phyloP scores from a whole-genome alignment of 2,113 vertebrate species.

The Pygathrix nemaeus region DNA sequence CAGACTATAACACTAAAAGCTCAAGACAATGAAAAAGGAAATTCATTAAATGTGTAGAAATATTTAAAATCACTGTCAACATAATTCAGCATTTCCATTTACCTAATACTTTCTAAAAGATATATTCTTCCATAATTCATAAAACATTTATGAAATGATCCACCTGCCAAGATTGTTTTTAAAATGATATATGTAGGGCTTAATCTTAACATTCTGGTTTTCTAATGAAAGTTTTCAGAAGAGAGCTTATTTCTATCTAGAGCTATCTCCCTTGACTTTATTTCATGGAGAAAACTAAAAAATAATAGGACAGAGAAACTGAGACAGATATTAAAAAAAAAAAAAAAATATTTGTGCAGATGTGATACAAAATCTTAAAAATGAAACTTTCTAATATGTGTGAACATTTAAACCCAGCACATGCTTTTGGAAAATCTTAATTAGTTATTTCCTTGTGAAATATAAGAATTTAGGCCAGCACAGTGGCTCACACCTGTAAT shows the following conservation, averaged over 20 bases:
- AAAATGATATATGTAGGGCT: not conserved
- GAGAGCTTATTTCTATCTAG: not conserved
- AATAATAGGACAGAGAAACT: not conserved
- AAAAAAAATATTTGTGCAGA: not conserved
- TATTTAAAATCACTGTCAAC: not conserved
- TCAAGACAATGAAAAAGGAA: constrained; percentile 6
- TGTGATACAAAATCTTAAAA: constrained; percentile 6
- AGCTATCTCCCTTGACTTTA: not conserved
- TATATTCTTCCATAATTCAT: not conserved
- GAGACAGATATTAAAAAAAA: not conserved
- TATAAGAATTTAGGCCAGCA: not conserved
- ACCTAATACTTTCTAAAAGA: constrained; percentile 7
- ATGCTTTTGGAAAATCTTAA: constrained; percentile 4
- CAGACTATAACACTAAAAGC: not conserved
- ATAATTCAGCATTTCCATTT: constrained; percentile 33
- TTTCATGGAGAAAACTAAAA: constrained; percentile 17
- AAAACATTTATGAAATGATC: constrained; percentile 18
- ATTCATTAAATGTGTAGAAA: not conserved
- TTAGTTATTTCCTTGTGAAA: not conserved
- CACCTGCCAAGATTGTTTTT: not conserved
- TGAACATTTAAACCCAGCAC: constrained; percentile 7
- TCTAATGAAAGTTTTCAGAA: not conserved
- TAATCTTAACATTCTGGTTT: not conserved
- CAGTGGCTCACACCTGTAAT: too few species aligned
- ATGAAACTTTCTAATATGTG: not conserved